A percentile compares a stretch with the other conserved stretches of the same genome.
phyloP scores from a whole-genome alignment of 92 coral and sea anemone genomes.

The Zoanthus sansibaricus region DNA sequence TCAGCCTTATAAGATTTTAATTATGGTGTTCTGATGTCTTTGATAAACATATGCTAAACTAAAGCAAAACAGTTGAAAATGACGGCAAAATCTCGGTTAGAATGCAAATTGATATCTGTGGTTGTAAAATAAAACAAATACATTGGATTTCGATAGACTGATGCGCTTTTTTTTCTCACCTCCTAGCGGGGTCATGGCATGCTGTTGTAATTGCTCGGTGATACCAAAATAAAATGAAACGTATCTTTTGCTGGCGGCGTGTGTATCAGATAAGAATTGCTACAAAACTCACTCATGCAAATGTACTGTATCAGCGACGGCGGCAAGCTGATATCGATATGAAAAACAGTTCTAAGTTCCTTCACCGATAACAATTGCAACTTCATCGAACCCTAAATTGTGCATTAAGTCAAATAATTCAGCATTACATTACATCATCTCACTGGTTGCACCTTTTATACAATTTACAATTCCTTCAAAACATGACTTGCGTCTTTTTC shows the following conservation, averaged over 20 bases:
- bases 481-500: neutral
- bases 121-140: neutral
- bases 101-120: neutral
- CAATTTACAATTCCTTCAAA: neutral
- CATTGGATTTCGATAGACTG: slow-evolving; percentile 16
- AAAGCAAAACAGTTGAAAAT: neutral
- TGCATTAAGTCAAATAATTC: neutral
- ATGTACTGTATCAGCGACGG: slow-evolving; percentile 8
- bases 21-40: neutral
- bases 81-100: neutral
- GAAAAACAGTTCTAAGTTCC: slow-evolving; percentile 1
- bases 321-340: slow-evolving; percentile 26
- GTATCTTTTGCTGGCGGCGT: slow-evolving; percentile 16
- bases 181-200: slow-evolving; percentile 14
- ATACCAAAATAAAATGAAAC: neutral
- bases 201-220: slow-evolving; percentile 11
- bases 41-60: slow-evolving; percentile 8
- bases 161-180: slow-evolving; percentile 47
- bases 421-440: neutral
- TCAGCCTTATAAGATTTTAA: neutral
- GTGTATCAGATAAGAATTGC: slow-evolving; percentile 30
- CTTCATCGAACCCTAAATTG: neutral
- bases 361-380: neutral
- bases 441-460: neutral
- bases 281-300: slow-evolving; percentile 18